Conservation (phyloP, 2,113 vertebrate genomes). For the Protobothrops flavoviridis region DNA sequence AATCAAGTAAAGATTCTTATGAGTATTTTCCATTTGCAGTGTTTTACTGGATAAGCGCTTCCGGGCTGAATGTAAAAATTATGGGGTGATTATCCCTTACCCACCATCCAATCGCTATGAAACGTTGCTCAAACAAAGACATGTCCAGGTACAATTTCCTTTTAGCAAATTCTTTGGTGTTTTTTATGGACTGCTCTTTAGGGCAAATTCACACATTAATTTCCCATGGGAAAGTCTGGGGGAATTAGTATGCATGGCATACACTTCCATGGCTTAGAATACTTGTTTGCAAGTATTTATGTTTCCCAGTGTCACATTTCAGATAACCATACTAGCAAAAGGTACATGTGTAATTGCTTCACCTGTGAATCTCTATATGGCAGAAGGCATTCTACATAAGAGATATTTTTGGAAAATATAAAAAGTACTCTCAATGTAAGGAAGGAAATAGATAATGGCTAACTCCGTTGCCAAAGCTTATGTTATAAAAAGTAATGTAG, state of each 20-base stretch:
- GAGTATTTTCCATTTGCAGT: conserved; percentile 65
- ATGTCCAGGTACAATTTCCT: conserved; percentile 86
- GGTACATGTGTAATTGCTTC: neutral
- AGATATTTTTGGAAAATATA: neutral
- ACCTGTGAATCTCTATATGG: neutral
- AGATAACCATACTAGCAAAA: neutral
- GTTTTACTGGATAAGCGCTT: conserved; percentile 97
- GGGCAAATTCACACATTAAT: neutral
- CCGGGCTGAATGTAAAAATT: conserved; percentile 98
- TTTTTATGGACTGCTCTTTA: neutral
- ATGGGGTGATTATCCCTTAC: conserved; percentile 97
- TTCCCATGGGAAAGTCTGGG: neutral
- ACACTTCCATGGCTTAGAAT: neutral
- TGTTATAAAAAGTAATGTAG: neutral
- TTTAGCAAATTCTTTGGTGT: neutral
- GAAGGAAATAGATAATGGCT: neutral
- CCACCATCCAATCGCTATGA: conserved; percentile 98
- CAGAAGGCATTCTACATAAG: neutral
- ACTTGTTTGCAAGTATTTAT: neutral
- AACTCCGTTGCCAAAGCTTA: neutral
- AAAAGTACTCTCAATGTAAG: neutral
- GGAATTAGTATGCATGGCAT: no score
- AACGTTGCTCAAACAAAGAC: conserved; percentile 95
- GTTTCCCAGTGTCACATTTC: neutral
- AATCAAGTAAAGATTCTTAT: neutral